Percentiles rank a stretch among this genome's conserved stretches.
phyloP scores from a whole-genome alignment of 2,888 invertebrate genomes.

The Brachyptera risi region DNA sequence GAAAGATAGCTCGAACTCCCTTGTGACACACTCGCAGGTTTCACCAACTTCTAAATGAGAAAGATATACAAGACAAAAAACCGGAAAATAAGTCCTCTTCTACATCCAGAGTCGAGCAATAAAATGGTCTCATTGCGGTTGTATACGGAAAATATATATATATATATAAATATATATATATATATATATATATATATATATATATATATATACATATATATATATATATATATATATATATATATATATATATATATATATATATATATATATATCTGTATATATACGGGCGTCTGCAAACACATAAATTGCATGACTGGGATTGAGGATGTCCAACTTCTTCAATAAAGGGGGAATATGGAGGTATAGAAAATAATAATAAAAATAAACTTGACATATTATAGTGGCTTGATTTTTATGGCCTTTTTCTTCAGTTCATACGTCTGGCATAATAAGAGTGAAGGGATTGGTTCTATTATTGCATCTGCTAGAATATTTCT shows the following conservation, averaged over 20 bases:
- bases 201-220: not conserved
- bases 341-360: not conserved
- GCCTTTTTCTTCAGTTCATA: not conserved
- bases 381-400: conserved; percentile 2
- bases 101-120: not conserved
- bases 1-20: too few species aligned
- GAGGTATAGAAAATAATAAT: not conserved
- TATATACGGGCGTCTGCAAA: not conserved
- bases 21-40: not conserved
- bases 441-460: too few species aligned
- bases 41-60: conserved; percentile 4
- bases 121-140: conserved; percentile 12
- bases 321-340: not conserved
- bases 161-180: not conserved
- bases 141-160: conserved; percentile 3
- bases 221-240: not conserved
- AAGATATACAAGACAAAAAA: conserved; percentile 16
- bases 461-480: not conserved
- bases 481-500: not conserved
- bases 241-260: not conserved
- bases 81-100: conserved; percentile 1
- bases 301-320: conserved; percentile 1
- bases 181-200: too few species aligned
- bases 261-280: not conserved
- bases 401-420: conserved; percentile 2